phyloP scores from a whole-genome alignment of 2,113 vertebrate genomes.

The Barbus barbus region DNA sequence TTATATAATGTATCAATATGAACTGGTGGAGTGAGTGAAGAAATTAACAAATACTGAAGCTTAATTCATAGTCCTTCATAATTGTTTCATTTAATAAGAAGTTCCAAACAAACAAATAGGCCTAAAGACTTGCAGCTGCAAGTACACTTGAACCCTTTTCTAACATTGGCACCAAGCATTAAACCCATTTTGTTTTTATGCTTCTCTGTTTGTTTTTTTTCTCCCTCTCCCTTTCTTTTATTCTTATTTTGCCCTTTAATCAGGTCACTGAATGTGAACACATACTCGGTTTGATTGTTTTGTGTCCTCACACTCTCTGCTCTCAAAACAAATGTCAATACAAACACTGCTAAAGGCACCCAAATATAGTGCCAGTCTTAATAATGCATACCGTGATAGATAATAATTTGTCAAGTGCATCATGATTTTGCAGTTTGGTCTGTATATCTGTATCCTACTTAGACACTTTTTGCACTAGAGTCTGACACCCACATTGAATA shows the following conservation, averaged over 20 bases:
- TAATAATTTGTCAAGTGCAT: background rate
- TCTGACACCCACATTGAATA: background rate
- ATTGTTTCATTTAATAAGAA: background rate
- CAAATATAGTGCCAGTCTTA: background rate
- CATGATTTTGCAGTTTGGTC: background rate
- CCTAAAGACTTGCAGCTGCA: no score
- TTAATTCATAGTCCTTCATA: background rate
- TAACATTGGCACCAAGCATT: background rate
- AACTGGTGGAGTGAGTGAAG: background rate
- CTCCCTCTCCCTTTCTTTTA: no score
- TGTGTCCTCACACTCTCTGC: background rate
- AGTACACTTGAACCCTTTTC: background rate
- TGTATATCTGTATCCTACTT: background rate
- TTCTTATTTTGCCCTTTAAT: background rate
- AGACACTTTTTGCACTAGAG: background rate
- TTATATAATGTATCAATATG: no score
- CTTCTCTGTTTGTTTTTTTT: no score
- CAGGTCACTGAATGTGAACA: constrained; percentile 11
- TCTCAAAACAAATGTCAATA: constrained; percentile 17
- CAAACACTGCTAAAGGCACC: background rate
- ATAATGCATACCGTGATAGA: background rate
- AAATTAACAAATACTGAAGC: background rate
- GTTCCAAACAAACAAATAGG: no score
- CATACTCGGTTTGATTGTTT: background rate
- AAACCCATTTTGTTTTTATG: background rate